Conservation (phyloP, 2,113 vertebrate species). For the Aplodontia rufa region DNA sequence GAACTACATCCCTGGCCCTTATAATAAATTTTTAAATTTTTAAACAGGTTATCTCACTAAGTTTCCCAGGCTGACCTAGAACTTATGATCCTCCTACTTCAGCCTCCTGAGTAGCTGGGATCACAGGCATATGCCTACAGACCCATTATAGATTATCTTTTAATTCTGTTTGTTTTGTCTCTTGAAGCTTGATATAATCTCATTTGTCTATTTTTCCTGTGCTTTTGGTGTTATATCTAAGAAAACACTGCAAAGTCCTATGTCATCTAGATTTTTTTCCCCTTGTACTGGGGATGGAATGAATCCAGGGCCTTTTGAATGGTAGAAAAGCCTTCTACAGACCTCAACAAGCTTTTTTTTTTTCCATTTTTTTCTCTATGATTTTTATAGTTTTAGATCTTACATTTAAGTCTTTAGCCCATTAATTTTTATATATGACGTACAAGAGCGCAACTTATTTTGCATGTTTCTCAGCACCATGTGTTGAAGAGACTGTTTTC, state of each 20-base stretch:
- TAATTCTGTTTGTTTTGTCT: background rate
- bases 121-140: background rate
- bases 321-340: no score
- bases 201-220: background rate
- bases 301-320: background rate
- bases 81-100: no score
- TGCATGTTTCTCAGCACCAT: background rate
- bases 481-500: background rate
- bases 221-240: background rate
- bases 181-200: background rate
- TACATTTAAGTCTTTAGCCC: background rate
- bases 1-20: background rate
- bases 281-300: background rate
- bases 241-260: background rate
- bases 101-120: background rate
- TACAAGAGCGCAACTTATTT: background rate
- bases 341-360: background rate
- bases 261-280: no score
- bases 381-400: background rate
- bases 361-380: background rate
- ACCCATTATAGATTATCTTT: background rate
- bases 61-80: no score
- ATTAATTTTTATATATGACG: background rate
- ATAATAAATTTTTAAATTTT: background rate
- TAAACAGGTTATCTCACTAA: background rate